These are phyloP conservation scores for Cephus runcator DNA, from an alignment of 2,888 invertebrate genomes.

Conservation along the genomic window DNA sequence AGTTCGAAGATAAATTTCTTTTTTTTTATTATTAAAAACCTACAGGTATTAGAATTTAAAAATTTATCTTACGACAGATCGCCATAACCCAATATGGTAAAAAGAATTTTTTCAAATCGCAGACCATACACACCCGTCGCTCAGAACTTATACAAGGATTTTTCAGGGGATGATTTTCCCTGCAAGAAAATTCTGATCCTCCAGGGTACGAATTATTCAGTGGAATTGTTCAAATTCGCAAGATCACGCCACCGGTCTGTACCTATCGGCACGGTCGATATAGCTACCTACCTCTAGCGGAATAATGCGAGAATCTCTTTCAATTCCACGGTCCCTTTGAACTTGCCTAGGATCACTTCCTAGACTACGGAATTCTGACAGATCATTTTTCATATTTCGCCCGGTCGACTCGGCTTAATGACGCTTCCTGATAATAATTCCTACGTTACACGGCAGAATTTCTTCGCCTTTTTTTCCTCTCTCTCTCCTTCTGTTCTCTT, in stretches of 20 bases:
- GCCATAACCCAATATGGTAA: not conserved
- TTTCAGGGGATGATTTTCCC: not conserved
- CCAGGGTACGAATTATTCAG: constrained; percentile 23
- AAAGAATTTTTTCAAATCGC: not conserved
- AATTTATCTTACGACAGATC: not conserved
- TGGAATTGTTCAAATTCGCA: constrained; percentile 28
- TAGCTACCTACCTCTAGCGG: not conserved
- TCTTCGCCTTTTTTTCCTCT: constrained; percentile 4
- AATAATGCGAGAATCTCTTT: constrained; percentile 25
- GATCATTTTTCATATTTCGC: constrained; percentile 68
- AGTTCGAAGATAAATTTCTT: not conserved
- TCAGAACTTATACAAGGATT: not conserved
- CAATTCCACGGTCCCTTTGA: constrained; percentile 49
- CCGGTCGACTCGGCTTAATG: constrained; percentile 35
- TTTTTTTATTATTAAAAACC: not conserved
- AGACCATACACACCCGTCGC: not conserved
- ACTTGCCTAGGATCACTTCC: constrained; percentile 32
- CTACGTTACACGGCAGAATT: constrained; percentile 59
- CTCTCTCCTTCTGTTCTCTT: not conserved
- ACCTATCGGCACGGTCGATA: not conserved
- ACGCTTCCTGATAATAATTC: constrained; percentile 44
- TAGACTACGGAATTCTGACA: constrained; percentile 43
- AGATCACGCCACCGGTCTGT: constrained; percentile 28
- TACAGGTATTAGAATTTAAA: not conserved
- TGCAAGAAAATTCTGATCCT: constrained; percentile 6